phyloP scores from a whole-genome alignment of 2,888 invertebrate genomes.

The Linyphia triangularis region DNA sequence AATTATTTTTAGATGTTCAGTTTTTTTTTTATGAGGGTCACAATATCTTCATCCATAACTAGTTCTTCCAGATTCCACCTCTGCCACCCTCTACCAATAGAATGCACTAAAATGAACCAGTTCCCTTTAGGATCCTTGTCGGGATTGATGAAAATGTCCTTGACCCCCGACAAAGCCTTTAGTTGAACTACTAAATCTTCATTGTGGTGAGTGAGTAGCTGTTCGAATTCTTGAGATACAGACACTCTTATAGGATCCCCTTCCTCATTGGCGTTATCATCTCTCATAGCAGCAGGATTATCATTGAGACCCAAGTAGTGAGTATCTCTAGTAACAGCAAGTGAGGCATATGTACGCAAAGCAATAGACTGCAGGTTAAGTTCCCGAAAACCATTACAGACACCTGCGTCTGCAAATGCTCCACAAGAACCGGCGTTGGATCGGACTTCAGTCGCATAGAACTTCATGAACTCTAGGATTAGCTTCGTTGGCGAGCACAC shows the following conservation, averaged over 20 bases:
- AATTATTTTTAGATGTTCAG: background rate
- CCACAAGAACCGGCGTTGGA: slow-evolving; percentile 7
- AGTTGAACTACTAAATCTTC: slow-evolving; percentile 23
- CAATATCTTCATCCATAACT: slow-evolving; percentile 39
- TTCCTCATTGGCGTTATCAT: slow-evolving; percentile 7
- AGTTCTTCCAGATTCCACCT: slow-evolving; percentile 52
- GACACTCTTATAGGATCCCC: slow-evolving; percentile 54
- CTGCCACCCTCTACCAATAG: slow-evolving; percentile 39
- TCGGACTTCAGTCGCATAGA: slow-evolving; percentile 36
- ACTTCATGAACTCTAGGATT: slow-evolving; percentile 40
- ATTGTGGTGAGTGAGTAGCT: background rate
- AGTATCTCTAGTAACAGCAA: slow-evolving; percentile 17
- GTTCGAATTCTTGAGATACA: slow-evolving; percentile 32
- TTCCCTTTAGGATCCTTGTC: slow-evolving; percentile 18
- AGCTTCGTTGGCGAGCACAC: slow-evolving; percentile 43
- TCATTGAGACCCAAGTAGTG: slow-evolving; percentile 2
- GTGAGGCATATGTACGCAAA: slow-evolving; percentile 35
- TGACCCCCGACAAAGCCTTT: slow-evolving; percentile 26
- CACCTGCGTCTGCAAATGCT: background rate
- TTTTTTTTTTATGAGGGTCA: background rate
- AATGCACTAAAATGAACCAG: slow-evolving; percentile 53
- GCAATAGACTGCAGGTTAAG: slow-evolving; percentile 55
- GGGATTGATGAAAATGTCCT: slow-evolving; percentile 40
- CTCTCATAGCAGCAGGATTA: background rate
- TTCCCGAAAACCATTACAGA: background rate